Conservation (phyloP, 2,888 invertebrate species). For the Deilephila porcellus region DNA sequence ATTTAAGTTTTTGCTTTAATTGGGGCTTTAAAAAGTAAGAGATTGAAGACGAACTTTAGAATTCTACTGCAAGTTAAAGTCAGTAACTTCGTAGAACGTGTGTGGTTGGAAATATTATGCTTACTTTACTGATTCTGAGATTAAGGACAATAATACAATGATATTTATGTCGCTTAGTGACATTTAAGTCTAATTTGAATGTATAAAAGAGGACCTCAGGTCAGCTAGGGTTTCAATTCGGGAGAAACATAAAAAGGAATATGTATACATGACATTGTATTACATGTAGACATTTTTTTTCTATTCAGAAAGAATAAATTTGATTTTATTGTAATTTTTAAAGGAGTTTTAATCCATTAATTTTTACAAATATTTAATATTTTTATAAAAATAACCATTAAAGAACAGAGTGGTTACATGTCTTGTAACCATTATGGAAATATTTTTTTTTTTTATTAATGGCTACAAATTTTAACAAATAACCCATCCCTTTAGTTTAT, state of each 20-base stretch:
- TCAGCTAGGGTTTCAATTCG: neutral
- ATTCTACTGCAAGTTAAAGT: neutral
- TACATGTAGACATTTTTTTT: no score
- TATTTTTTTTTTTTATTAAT: no score
- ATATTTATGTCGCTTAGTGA: neutral
- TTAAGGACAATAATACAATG: neutral
- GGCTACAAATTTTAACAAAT: no score
- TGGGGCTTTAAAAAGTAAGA: neutral
- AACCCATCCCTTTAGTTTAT: no score
- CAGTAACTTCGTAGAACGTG: slow-evolving; percentile 4
- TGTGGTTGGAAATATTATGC: slow-evolving; percentile 18
- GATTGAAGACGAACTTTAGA: neutral
- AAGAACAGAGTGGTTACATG: no score
- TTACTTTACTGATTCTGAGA: slow-evolving; percentile 4
- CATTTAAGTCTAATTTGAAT: slow-evolving; percentile 16
- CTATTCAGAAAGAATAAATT: no score
- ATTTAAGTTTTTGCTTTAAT: neutral
- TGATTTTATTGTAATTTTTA: no score
- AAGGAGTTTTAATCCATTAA: no score
- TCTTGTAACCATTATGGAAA: no score
- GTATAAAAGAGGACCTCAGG: neutral
- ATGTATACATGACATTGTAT: neutral
- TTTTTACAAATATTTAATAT: no score
- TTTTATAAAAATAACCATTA: no score
- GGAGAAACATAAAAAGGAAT: no score